phyloP scores from a whole-genome alignment of 35 echinoderm and acorn worm genomes.

The Ophioderma brevispina region DNA sequence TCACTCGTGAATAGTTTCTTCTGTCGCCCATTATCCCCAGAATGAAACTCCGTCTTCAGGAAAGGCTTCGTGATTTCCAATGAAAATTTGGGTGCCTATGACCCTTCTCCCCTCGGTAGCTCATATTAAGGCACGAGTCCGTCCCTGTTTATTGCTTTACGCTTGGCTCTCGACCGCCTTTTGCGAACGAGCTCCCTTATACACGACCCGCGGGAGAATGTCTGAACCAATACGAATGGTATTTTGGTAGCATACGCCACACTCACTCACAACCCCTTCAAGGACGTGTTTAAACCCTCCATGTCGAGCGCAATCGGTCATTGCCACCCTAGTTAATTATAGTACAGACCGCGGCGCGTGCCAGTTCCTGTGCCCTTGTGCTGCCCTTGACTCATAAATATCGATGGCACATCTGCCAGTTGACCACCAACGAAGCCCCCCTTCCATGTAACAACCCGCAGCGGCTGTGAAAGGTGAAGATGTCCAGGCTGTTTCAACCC shows the following conservation, averaged over 20 bases:
- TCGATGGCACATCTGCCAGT: neutral
- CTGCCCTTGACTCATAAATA: neutral
- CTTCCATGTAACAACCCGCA: neutral
- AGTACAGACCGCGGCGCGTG: too few species aligned
- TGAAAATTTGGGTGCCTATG: neutral
- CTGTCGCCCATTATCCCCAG: neutral
- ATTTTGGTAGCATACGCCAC: neutral
- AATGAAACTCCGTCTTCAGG: neutral
- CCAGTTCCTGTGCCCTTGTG: neutral
- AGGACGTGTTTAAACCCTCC: neutral
- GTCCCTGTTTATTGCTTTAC: neutral
- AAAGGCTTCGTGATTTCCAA: neutral
- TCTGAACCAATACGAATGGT: neutral
- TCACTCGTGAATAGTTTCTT: neutral
- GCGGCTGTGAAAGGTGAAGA: neutral
- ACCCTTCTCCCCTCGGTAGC: neutral
- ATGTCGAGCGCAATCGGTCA: neutral
- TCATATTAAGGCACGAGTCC: neutral
- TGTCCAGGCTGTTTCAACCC: neutral
- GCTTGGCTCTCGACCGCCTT: neutral
- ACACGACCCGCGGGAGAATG: neutral
- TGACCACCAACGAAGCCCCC: neutral
- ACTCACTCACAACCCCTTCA: neutral
- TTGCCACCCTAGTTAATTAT: neutral
- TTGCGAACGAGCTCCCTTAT: neutral